phyloP scores from a whole-genome alignment of 1,140 invertebrate species.

The Drosophila lowei region DNA sequence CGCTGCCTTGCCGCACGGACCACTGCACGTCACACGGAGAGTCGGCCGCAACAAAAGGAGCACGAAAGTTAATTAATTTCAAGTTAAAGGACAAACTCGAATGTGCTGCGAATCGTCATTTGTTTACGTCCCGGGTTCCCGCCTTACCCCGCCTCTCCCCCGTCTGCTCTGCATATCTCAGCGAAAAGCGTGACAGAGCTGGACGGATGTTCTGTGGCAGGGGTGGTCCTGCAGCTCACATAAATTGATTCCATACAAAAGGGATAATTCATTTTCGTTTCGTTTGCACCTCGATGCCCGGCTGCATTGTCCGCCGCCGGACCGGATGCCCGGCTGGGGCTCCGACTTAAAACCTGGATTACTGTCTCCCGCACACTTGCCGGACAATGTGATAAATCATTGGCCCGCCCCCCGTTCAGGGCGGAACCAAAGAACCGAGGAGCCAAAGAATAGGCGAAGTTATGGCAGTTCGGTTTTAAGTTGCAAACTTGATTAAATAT shows the following conservation, averaged over 20 bases:
- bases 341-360: constrained; percentile 32
- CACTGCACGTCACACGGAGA: constrained; percentile 11
- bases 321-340: constrained; percentile 7
- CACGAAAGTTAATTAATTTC: constrained; percentile 49
- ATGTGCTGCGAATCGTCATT: neutral
- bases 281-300: constrained; percentile 42
- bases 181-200: constrained; percentile 32
- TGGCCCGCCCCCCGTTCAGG: constrained; percentile 4
- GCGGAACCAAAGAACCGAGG: neutral
- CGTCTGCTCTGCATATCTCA: constrained; percentile 52
- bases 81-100: constrained; percentile 28
- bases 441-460: too few relatives aligned
- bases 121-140: neutral
- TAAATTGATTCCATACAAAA: constrained; percentile 73
- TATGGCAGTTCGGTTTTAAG: too few relatives aligned
- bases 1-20: neutral
- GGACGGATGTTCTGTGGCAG: neutral
- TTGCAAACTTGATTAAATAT: too few relatives aligned
- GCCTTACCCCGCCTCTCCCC: neutral
- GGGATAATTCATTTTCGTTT: constrained; percentile 61
- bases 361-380: constrained; percentile 29
- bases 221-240: constrained; percentile 29
- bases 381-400: constrained; percentile 50
- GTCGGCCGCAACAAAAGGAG: constrained; percentile 18
- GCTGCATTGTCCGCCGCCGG: constrained; percentile 23